Evolutionary conservation across 2,113 vertebrate genomes (phyloP).

Genomic region (Chaetops frenatus): DNA sequence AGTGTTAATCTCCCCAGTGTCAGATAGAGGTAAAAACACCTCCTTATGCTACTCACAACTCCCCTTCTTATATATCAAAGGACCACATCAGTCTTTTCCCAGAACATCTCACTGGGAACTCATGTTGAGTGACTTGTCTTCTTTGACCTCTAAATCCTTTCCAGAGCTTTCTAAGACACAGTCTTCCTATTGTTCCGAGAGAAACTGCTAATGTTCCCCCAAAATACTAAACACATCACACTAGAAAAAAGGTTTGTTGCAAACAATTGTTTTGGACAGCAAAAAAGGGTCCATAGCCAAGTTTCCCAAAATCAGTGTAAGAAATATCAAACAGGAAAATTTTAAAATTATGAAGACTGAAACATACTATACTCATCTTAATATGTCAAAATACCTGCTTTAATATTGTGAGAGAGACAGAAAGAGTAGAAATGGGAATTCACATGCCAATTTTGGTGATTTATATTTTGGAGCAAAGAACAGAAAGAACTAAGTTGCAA

Average conservation of each 20-base stretch:
- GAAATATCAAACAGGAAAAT: neutral
- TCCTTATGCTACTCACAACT: constrained; percentile 45
- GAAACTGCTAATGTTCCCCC: neutral
- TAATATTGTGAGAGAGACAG: neutral
- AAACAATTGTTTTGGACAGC: neutral
- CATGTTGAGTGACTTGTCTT: constrained; percentile 63
- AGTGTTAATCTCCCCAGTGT: constrained; percentile 41
- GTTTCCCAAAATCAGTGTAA: neutral
- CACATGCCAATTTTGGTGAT: neutral
- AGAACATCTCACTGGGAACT: constrained; percentile 57
- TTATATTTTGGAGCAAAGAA: neutral
- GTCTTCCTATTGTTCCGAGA: constrained; percentile 42
- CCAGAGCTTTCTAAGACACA: constrained; percentile 58
- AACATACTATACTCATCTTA: neutral
- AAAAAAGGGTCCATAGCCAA: neutral
- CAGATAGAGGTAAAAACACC: constrained; percentile 53
- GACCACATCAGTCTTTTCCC: constrained; percentile 57
- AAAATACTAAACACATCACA: neutral
- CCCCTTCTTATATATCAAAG: constrained; percentile 66
- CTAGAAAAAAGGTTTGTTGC: neutral
- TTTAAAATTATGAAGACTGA: neutral
- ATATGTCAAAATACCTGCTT: neutral
- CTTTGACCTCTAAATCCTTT: constrained; percentile 65
- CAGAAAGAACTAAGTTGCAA: neutral
- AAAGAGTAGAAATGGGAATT: neutral